Percentiles rank a stretch among this genome's conserved stretches.
Conservation (phyloP, 2,113 vertebrate genomes). For the Hoplias malabaricus region DNA sequence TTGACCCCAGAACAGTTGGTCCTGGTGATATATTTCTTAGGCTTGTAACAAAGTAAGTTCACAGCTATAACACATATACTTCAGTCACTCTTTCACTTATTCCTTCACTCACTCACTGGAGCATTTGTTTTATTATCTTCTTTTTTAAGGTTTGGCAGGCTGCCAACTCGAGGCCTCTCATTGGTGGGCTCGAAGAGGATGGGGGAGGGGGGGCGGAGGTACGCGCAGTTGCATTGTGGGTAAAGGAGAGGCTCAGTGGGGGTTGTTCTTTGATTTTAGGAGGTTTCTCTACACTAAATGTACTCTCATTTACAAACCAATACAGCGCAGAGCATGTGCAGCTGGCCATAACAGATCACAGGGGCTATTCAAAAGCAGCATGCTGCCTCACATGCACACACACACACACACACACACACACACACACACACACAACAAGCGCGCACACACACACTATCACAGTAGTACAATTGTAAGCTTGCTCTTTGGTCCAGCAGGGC, state of each 20-base stretch:
- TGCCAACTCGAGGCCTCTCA: constrained; percentile 43
- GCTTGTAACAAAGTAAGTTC: constrained; percentile 24
- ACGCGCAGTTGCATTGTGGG: constrained; percentile 35
- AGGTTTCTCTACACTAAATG: constrained; percentile 58
- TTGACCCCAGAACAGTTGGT: background rate
- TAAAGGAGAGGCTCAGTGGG: constrained; percentile 53
- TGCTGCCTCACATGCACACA: constrained; percentile 46
- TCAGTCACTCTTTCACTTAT: background rate
- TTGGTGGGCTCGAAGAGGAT: background rate
- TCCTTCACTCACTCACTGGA: background rate
- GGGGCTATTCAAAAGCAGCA: constrained; percentile 61
- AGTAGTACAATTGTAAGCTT: constrained; percentile 70
- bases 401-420: background rate
- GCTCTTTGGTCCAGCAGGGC: constrained; percentile 62
- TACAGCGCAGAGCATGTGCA: constrained; percentile 62
- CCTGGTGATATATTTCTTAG: background rate
- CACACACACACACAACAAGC: constrained; percentile 41
- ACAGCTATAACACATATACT: background rate
- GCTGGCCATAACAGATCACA: constrained; percentile 61
- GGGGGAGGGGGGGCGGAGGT: background rate
- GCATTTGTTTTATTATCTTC: constrained; percentile 32
- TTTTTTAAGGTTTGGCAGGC: constrained; percentile 42
- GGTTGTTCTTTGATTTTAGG: constrained; percentile 51
- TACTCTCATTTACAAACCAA: constrained; percentile 64
- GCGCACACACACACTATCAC: constrained; percentile 54